Percentiles rank a stretch among this genome's conserved stretches.
Conservation (phyloP, 2,113 vertebrate species). For the Aspidoscelis tigris region DNA sequence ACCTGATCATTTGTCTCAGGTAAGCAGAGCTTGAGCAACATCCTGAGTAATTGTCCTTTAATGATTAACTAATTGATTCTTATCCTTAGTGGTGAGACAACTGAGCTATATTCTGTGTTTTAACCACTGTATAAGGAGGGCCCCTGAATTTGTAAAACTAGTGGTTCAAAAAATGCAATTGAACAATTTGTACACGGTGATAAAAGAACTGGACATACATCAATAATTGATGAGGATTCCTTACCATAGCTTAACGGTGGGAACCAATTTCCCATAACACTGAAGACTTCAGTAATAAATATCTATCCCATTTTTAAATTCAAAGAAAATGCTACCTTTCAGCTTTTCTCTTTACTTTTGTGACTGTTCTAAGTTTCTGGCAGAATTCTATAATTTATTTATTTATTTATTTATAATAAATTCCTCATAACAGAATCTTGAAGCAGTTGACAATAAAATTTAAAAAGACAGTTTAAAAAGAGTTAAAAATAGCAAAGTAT, state of each 20-base stretch:
- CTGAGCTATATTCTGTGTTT: slow-evolving; percentile 14
- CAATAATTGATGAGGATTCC: neutral
- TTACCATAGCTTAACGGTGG: neutral
- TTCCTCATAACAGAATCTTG: neutral
- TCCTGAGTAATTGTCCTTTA: slow-evolving; percentile 28
- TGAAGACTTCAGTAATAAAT: neutral
- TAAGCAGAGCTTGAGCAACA: slow-evolving; percentile 20
- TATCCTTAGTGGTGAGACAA: slow-evolving; percentile 20
- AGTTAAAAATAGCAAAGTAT: neutral
- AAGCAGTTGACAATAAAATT: too few species aligned
- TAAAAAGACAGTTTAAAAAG: too few species aligned
- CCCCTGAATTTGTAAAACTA: slow-evolving; percentile 19
- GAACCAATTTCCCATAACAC: neutral
- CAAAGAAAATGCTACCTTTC: neutral
- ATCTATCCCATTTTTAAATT: neutral
- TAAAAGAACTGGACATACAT: neutral
- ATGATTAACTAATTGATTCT: slow-evolving; percentile 34
- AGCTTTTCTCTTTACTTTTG: neutral
- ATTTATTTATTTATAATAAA: neutral
- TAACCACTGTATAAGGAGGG: slow-evolving; percentile 7
- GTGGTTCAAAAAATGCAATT: slow-evolving; percentile 10
- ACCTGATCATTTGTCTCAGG: slow-evolving; percentile 28
- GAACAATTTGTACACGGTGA: slow-evolving; percentile 14
- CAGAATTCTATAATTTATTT: neutral
- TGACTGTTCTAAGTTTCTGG: neutral